phyloP scores from a whole-genome alignment of 2,888 invertebrate species.

The Chironomus tentans region DNA sequence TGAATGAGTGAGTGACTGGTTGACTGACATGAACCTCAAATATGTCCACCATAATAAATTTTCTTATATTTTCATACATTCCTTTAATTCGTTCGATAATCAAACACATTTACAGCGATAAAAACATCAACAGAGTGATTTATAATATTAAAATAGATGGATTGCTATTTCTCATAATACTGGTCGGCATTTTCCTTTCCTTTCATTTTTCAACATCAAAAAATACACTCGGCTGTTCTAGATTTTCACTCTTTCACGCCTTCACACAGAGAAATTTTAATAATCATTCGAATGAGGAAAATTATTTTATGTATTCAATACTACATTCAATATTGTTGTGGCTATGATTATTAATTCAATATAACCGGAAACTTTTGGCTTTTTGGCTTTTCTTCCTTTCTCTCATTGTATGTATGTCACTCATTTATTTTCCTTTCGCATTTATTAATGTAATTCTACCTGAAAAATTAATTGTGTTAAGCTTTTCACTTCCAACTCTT shows the following conservation, averaged over 20 bases:
- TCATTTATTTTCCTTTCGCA: no score
- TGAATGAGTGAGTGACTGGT: neutral
- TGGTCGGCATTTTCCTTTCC: neutral
- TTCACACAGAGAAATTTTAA: neutral
- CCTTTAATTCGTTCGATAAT: no score
- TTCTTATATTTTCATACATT: no score
- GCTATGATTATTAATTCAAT: neutral
- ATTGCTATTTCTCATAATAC: neutral
- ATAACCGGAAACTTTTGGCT: neutral
- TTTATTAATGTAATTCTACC: no score
- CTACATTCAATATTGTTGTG: neutral
- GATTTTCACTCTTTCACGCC: neutral
- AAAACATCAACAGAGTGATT: conserved; percentile 24
- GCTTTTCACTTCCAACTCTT: no score
- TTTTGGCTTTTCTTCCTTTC: neutral
- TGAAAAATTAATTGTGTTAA: no score
- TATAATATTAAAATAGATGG: conserved; percentile 9
- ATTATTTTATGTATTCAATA: neutral
- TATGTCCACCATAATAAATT: neutral
- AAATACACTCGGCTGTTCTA: neutral
- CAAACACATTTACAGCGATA: neutral
- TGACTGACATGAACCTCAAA: neutral
- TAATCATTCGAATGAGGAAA: neutral
- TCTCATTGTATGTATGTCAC: neutral
- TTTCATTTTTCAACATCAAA: neutral